Base-by-base conservation (phyloP, 2,888 invertebrate genomes). In the Tiliacea citrago region DNA sequence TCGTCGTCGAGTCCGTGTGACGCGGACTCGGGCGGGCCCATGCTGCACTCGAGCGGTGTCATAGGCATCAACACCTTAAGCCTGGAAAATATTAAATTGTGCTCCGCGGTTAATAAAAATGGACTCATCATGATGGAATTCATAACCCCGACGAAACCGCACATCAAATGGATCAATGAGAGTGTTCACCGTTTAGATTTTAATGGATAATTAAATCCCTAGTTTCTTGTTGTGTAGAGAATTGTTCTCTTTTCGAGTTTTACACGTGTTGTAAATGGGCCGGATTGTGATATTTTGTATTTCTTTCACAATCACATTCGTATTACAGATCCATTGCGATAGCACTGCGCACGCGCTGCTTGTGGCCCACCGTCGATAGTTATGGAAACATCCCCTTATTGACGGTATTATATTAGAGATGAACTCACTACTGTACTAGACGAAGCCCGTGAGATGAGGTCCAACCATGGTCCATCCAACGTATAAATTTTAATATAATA, bases 21-120 rank as follows among this genome's bases (percentile, higher is more conserved):
- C 5, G 18, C n/a, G 21, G 72, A 76, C 49, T 68, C 85, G 12
- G 82, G 82, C 62, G 82, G 85, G 2, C 85, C 85, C 13, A 21
- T 82, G 68, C 42, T 82, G 21, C 77, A 84, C 49, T 13, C 58
- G 1, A 53, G 69, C 1, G 82, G 82, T 1, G 57, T 82, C 29
- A 0, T 82, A 12, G 82, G 85, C 18, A 67, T 82, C 49, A 76
- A 47, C 58, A 39, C 82, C n/a, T 18, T 84, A 21, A 72, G 85
- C 47, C 35, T 82, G 12, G 77, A 76, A 18, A 76, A 24, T 10
- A 51, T 84, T 10, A 45, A 47, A 24, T 16, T 66, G 61, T 82
- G 82, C 66, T 72, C 85, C 2, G 47, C 42, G 18, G 21, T 45
- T 16, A 66, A 53, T 13, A 51, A 66, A 51, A 35, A 68, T 42